Evolutionary conservation across 2,113 vertebrate species (phyloP).

Genomic region (Rallus limicola): DNA sequence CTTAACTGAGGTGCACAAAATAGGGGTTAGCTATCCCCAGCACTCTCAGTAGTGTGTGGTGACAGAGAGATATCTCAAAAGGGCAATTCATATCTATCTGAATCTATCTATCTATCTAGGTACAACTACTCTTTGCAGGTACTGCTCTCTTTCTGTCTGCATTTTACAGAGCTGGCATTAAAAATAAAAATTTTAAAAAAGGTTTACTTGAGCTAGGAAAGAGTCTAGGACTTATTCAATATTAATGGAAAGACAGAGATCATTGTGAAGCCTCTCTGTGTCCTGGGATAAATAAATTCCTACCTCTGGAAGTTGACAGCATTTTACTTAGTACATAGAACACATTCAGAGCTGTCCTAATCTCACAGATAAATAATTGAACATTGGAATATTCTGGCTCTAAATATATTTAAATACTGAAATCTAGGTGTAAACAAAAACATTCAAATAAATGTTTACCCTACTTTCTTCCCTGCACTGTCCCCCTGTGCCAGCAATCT

Average conservation of each 20-base stretch:
- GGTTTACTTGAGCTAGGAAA: background rate
- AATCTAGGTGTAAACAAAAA: background rate
- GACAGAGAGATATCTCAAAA: background rate
- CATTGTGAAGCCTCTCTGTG: background rate
- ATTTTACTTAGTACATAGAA: background rate
- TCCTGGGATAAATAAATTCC: constrained; percentile 12
- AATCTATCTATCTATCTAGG: too few relatives aligned
- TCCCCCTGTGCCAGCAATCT: background rate
- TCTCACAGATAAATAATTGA: constrained; percentile 7
- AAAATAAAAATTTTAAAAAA: background rate
- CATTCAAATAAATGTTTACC: background rate
- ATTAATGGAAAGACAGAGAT: background rate
- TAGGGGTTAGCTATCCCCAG: background rate
- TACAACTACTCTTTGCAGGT: background rate
- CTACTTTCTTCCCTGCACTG: background rate
- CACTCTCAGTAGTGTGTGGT: background rate
- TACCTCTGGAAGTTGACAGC: background rate
- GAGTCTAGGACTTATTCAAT: background rate
- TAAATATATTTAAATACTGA: background rate
- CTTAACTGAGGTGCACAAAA: background rate
- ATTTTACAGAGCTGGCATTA: background rate
- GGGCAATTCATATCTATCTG: background rate
- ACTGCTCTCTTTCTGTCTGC: background rate
- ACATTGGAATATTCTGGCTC: background rate
- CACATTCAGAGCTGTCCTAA: background rate